phyloP scores from a whole-genome alignment of 1,140 invertebrate genomes.

The Agrilus planipennis region DNA sequence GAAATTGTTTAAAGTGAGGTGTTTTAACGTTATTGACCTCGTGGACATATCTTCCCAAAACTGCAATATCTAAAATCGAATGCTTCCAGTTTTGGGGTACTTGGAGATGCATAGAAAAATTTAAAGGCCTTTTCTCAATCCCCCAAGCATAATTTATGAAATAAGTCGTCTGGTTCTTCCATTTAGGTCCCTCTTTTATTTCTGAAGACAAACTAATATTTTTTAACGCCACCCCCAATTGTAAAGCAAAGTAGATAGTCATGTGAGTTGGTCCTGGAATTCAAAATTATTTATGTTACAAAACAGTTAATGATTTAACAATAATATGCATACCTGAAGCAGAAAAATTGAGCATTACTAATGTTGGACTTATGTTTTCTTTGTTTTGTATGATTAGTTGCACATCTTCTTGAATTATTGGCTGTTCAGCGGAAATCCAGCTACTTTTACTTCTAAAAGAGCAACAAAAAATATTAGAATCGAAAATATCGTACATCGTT shows the following conservation, averaged over 20 bases:
- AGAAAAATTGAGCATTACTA: neutral
- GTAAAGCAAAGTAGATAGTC: slow-evolving; percentile 24
- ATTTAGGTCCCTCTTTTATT: neutral
- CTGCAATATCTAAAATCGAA: slow-evolving; percentile 21
- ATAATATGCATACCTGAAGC: neutral
- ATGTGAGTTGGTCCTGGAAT: slow-evolving; percentile 22
- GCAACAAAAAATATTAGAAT: neutral
- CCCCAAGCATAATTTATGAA: slow-evolving; percentile 23
- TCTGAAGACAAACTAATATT: slow-evolving; percentile 19
- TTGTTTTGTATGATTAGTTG: too few relatives aligned
- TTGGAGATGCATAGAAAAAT: slow-evolving; percentile 22
- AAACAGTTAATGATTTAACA: neutral
- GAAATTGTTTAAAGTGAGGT: slow-evolving; percentile 19
- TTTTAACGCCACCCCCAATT: slow-evolving; percentile 14
- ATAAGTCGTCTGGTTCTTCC: slow-evolving; percentile 22
- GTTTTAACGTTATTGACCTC: slow-evolving; percentile 14
- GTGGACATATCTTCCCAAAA: slow-evolving; percentile 24
- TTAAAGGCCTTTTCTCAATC: slow-evolving; percentile 16
- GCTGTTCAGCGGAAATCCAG: neutral
- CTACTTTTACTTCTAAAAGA: neutral
- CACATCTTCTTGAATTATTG: too few relatives aligned
- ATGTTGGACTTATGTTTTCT: too few relatives aligned
- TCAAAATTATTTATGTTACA: neutral
- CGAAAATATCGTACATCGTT: neutral
- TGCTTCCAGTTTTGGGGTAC: slow-evolving; percentile 12